phyloP scores from a whole-genome alignment of 2,797 vertebrate species.

The Amblyopsis hoosieri region DNA sequence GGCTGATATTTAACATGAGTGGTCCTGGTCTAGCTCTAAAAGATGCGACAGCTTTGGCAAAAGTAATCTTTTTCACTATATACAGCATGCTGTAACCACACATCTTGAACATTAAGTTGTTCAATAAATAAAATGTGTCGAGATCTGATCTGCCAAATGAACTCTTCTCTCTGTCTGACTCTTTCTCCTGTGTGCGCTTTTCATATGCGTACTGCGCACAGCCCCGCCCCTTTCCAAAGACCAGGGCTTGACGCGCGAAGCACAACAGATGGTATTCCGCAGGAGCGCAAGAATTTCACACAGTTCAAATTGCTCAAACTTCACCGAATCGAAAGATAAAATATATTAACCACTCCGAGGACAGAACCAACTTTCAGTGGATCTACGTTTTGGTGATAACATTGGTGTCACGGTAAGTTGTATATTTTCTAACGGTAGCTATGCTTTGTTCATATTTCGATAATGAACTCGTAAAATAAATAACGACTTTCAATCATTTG shows the following conservation, averaged over 20 bases:
- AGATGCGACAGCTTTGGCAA: too few relatives aligned
- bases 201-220: conserved; percentile 39
- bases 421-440: conserved; percentile 2
- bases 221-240: conserved; percentile 21
- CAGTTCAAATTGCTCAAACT: not conserved
- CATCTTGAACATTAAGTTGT: too few relatives aligned
- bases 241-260: conserved; percentile 56
- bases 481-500: not conserved
- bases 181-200: conserved; percentile 19
- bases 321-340: conserved; percentile 13
- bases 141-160: not conserved
- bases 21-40: too few relatives aligned
- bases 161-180: conserved; percentile 15
- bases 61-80: too few relatives aligned
- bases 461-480: conserved; percentile 1
- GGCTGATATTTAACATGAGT: too few relatives aligned
- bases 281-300: conserved; percentile 58
- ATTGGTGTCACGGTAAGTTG: conserved; percentile 73
- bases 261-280: conserved; percentile 74
- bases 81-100: too few relatives aligned
- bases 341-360: conserved; percentile 34
- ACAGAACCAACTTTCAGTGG: conserved; percentile 52
- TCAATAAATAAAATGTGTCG: too few relatives aligned
- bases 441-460: conserved; percentile 11
- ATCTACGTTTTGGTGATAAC: conserved; percentile 55